Evolutionary conservation across 1,140 invertebrate species (phyloP), one percentile per base, ranked within the genome.

Genomic region (Eumeta japonica): DNA sequence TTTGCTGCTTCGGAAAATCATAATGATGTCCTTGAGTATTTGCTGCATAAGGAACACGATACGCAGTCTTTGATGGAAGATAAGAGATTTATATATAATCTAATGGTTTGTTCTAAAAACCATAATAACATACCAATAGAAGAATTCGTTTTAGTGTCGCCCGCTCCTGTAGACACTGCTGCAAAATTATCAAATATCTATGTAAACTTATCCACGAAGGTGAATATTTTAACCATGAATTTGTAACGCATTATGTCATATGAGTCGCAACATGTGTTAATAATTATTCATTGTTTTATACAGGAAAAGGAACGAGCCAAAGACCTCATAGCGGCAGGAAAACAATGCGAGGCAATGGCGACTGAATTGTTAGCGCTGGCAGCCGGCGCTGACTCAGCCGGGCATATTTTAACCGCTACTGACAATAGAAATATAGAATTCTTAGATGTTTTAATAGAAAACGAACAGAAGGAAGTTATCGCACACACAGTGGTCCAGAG

Each of bases 61-160:
- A 95, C 94, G 0, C 93, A 98, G 52, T 85, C 86, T 1, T 76
- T 99, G 0, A 97, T 99, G 91, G 95, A 98, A 52, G 96, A 98
- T 63, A 87, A 88, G 62, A 86, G 92, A 74, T 99, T 98, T 68
- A 92, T 99, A 15, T 97, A 97, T 74, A 98, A 99, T 68, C 78
- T 99, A 55, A 99, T 98, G 93, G 87, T 97, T 3, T 96, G 94
- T 68, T 96, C 95, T 7, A 98, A 98, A 74, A 92, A 93, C 52
- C 87, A 92, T 71, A 89, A 94, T 48, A 97, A 98, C 68, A 90
- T 92, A 52, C 94, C 96, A 1, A 92, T 99, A 19, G 88, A 97
- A 62, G 95, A 98, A 58, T 98, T 98, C 64, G 88, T 99, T 13
- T 76, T 98, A 14, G 89, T 96, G 2, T 97, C 94, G 1, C 92